A percentile compares a stretch with the other conserved stretches of the same genome.
These are phyloP conservation scores for Antheraea pernyi DNA, from an alignment of 1,140 invertebrate species.

Conservation along the genomic window DNA sequence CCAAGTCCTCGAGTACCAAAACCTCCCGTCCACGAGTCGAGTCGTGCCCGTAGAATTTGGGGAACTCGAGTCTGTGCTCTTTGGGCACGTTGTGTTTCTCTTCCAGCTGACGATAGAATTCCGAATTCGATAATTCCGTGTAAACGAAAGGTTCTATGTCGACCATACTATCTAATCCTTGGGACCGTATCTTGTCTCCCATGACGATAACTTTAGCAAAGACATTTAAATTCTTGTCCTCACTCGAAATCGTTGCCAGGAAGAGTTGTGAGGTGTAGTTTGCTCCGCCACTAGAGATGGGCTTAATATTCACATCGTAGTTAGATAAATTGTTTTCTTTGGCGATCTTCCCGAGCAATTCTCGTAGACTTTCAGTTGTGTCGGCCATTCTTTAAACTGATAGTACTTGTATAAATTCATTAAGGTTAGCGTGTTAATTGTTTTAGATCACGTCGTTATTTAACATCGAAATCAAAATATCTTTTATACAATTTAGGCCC, in stretches of 20 bases:
- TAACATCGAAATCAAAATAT: too few relatives aligned
- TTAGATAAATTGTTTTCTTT: neutral
- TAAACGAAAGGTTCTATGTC: conserved; percentile 37
- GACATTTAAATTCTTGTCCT: neutral
- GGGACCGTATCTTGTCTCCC: conserved; percentile 23
- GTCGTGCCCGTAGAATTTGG: conserved; percentile 42
- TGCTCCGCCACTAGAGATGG: too few relatives aligned
- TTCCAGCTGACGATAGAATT: conserved; percentile 25
- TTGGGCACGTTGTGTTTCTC: conserved; percentile 26
- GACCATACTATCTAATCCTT: conserved; percentile 15
- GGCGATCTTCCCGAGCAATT: neutral
- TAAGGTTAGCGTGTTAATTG: too few relatives aligned
- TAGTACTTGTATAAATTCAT: neutral
- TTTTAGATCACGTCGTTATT: too few relatives aligned
- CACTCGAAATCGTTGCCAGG: too few relatives aligned
- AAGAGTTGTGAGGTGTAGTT: too few relatives aligned
- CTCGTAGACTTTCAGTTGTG: neutral
- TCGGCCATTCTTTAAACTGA: neutral
- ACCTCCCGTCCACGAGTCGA: conserved; percentile 37
- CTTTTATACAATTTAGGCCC: too few relatives aligned
- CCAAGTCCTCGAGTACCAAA: conserved; percentile 50
- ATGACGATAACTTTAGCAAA: neutral
- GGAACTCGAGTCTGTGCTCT: conserved; percentile 20
- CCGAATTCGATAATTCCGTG: conserved; percentile 16
- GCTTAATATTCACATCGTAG: too few relatives aligned